These are phyloP conservation scores for Argyrosomus regius DNA, from an alignment of 2,797 vertebrate species.

Conservation along the genomic window DNA sequence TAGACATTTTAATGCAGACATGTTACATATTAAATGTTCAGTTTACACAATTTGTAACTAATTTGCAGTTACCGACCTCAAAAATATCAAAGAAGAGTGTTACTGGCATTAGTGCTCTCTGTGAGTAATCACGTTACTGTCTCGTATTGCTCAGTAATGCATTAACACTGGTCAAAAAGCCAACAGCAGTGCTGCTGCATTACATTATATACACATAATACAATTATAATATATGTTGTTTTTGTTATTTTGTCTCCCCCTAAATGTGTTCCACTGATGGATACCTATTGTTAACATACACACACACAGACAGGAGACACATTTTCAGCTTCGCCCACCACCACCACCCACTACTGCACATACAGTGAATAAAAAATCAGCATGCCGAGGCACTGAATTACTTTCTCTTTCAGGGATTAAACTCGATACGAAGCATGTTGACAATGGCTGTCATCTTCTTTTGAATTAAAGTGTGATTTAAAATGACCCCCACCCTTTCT, in stretches of 20 bases:
- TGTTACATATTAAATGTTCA: neutral
- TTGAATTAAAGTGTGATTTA: constrained; percentile 67
- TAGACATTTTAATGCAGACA: neutral
- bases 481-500: constrained; percentile 50
- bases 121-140: too few species aligned
- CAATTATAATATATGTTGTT: neutral
- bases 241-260: neutral
- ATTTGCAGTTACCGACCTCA: too few species aligned
- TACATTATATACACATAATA: neutral
- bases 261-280: neutral
- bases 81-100: neutral
- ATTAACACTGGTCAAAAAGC: neutral
- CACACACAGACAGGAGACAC: neutral
- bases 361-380: constrained; percentile 26
- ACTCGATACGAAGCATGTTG: constrained; percentile 32
- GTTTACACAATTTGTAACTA: neutral
- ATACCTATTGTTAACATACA: too few species aligned
- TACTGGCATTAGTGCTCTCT: too few species aligned
- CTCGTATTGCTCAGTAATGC: neutral
- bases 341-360: constrained; percentile 19
- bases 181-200: neutral
- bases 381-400: constrained; percentile 30
- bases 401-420: constrained; percentile 53
- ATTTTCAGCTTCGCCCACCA: neutral
- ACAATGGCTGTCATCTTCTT: constrained; percentile 67